A percentile compares a stretch with the other conserved stretches of the same genome.
Evolutionary conservation across 2,113 vertebrate species (phyloP).

Genomic region (Syngnathoides biaculeatus): DNA sequence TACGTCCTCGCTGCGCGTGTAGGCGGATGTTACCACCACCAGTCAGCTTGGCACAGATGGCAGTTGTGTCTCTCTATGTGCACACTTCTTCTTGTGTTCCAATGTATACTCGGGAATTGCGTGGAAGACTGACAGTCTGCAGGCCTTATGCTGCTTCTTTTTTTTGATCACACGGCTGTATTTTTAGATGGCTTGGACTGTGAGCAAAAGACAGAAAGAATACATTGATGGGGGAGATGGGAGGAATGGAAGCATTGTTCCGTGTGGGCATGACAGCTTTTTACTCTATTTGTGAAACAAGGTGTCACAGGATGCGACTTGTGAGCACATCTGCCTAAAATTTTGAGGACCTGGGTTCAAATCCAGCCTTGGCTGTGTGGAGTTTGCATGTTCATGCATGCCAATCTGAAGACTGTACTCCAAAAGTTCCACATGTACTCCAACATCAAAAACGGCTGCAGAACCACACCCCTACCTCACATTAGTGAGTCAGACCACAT

Average conservation of each 20-base stretch:
- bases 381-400: no score
- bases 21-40: conserved; percentile 22
- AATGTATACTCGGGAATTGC: conserved; percentile 27
- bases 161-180: conserved; percentile 19
- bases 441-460: no score
- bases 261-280: background rate
- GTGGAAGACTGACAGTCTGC: conserved; percentile 27
- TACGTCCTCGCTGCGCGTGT: conserved; percentile 6
- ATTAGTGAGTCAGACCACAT: no score
- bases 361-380: no score
- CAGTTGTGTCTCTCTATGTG: conserved; percentile 15
- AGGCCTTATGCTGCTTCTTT: conserved; percentile 37
- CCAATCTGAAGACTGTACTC: no score
- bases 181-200: conserved; percentile 33
- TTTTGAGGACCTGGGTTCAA: no score
- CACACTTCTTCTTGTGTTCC: conserved; percentile 30
- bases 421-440: no score
- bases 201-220: conserved; percentile 9
- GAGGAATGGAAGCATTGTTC: conserved; percentile 20
- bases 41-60: conserved; percentile 37
- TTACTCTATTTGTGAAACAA: background rate
- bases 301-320: no score
- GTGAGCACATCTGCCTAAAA: no score
- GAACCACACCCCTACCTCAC: no score
- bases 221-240: background rate